phyloP scores from a whole-genome alignment of 2,113 vertebrate genomes.

The Ceratotherium simum region DNA sequence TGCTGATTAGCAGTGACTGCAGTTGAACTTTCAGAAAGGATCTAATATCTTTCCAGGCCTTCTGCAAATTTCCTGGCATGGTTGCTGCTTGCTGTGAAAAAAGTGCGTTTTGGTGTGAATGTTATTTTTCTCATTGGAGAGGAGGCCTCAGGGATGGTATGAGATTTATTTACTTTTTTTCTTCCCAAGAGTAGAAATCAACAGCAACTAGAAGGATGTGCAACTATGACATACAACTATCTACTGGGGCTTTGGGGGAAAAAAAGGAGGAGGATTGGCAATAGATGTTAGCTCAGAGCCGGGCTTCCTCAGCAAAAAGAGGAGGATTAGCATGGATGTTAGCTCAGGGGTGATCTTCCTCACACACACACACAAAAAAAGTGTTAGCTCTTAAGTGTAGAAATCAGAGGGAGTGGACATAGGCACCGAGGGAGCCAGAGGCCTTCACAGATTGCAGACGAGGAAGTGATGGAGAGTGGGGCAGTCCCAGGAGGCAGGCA shows the following conservation, averaged over 20 bases:
- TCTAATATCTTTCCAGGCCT: fast-evolving
- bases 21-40: too few relatives aligned
- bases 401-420: fast-evolving
- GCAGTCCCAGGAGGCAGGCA: fast-evolving
- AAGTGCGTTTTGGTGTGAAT: fast-evolving
- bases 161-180: background rate
- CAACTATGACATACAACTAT: too few relatives aligned
- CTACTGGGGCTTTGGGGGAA: too few relatives aligned
- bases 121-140: background rate
- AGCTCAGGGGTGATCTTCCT: too few relatives aligned
- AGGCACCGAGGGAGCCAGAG: background rate
- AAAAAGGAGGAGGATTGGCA: too few relatives aligned
- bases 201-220: too few relatives aligned
- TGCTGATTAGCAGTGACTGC: fast-evolving
- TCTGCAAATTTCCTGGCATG: too few relatives aligned
- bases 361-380: too few relatives aligned
- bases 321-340: too few relatives aligned
- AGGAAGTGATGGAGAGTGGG: fast-evolving
- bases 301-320: too few relatives aligned
- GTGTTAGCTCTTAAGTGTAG: background rate
- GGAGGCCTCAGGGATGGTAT: fast-evolving
- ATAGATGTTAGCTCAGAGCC: too few relatives aligned
- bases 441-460: fast-evolving
- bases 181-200: background rate
- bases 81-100: fast-evolving